These are phyloP conservation scores for Oryzias curvinotus DNA, from an alignment of 2,113 vertebrate genomes.

Conservation along the genomic window DNA sequence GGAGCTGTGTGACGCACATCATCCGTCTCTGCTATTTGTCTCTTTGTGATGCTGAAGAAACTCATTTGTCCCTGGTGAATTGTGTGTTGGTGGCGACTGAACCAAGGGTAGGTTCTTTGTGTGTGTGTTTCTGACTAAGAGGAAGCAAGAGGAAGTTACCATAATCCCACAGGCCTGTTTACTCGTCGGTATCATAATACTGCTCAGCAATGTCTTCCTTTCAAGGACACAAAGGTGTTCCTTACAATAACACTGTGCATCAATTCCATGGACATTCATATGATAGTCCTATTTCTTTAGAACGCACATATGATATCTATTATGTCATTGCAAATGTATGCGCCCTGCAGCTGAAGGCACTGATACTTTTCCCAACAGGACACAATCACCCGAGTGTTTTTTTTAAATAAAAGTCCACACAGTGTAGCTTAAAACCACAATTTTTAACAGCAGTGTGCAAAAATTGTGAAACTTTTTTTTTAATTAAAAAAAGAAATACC, in stretches of 20 bases:
- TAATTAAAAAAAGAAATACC: no score
- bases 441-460: no score
- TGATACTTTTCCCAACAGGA: background rate
- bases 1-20: slow-evolving; percentile 44
- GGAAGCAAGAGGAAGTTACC: slow-evolving; percentile 39
- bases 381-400: no score
- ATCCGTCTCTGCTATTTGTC: slow-evolving; percentile 53
- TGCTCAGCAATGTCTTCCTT: slow-evolving; percentile 40
- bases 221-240: slow-evolving; percentile 35
- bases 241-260: slow-evolving; percentile 9
- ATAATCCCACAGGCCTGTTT: slow-evolving; percentile 46
- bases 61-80: slow-evolving; percentile 42
- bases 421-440: no score
- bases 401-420: no score
- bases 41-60: slow-evolving; percentile 49
- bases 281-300: slow-evolving; percentile 4
- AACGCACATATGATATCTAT: slow-evolving; percentile 2
- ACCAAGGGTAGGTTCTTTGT: slow-evolving; percentile 19
- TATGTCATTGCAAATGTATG: background rate
- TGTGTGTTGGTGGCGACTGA: slow-evolving; percentile 13
- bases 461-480: no score
- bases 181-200: slow-evolving; percentile 50
- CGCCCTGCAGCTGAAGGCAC: background rate
- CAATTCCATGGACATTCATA: slow-evolving; percentile 3
- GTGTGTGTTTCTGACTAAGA: slow-evolving; percentile 6